Percentiles rank a stretch among this genome's conserved stretches.
Evolutionary conservation across 2,888 invertebrate species (phyloP).

Genomic region (Dolomedes plantarius): DNA sequence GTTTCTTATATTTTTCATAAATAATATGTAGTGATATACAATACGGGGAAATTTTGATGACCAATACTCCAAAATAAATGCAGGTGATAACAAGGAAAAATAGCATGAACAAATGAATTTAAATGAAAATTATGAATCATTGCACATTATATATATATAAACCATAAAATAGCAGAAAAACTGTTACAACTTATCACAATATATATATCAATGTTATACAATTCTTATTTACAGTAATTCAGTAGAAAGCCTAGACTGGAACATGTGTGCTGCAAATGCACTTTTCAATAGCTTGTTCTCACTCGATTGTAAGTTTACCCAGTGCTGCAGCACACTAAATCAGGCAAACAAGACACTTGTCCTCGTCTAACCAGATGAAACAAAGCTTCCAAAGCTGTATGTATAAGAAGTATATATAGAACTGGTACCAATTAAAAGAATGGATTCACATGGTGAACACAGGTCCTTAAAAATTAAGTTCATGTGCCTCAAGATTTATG

Average conservation of each 20-base stretch:
- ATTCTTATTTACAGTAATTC: conserved; percentile 53
- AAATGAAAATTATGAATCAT: conserved; percentile 65
- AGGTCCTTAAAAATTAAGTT: conserved; percentile 39
- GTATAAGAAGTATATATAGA: conserved; percentile 51
- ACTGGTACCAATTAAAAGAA: conserved; percentile 65
- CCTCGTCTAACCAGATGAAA: conserved; percentile 23
- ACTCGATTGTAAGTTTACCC: neutral
- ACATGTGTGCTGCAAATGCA: conserved; percentile 27
- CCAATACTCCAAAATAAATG: conserved; percentile 50
- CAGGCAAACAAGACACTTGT: conserved; percentile 24
- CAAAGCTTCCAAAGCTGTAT: conserved; percentile 51
- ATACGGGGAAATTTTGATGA: conserved; percentile 16
- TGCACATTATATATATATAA: conserved; percentile 67
- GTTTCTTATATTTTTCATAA: neutral
- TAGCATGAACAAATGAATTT: conserved; percentile 27
- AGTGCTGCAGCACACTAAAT: conserved; percentile 33
- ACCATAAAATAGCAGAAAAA: conserved; percentile 53
- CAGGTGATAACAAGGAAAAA: conserved; percentile 44
- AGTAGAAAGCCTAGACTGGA: conserved; percentile 54
- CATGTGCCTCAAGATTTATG: conserved; percentile 86
- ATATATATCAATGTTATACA: conserved; percentile 39
- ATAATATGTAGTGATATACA: neutral
- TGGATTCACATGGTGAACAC: conserved; percentile 69
- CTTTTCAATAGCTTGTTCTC: neutral
- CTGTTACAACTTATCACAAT: conserved; percentile 68